Conservation (phyloP, 2,797 vertebrate species). For the Myripristis murdjan region DNA sequence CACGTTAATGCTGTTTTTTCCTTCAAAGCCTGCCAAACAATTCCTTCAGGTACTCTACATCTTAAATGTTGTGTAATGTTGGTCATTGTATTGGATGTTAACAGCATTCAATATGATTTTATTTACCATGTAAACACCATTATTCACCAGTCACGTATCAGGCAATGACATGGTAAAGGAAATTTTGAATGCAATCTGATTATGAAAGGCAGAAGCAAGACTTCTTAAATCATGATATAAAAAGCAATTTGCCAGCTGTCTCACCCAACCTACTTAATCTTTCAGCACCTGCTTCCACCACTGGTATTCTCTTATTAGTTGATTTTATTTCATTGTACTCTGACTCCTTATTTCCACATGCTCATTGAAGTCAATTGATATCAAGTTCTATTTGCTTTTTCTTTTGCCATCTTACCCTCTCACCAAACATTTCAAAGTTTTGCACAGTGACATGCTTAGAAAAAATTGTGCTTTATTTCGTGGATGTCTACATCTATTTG, state of each 20-base stretch:
- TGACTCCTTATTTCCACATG: neutral
- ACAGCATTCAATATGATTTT: neutral
- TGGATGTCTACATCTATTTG: neutral
- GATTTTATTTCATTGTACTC: conserved; percentile 1
- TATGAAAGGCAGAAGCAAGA: neutral
- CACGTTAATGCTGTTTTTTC: conserved; percentile 54
- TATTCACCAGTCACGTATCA: neutral
- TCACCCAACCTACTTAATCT: neutral
- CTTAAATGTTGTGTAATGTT: conserved; percentile 78
- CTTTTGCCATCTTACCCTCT: neutral
- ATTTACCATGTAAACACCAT: neutral
- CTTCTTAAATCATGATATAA: neutral
- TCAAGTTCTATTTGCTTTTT: neutral
- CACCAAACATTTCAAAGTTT: neutral
- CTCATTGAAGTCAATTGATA: neutral
- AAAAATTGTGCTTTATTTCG: neutral
- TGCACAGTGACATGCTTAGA: neutral
- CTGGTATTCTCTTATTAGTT: neutral
- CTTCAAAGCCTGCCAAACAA: conserved; percentile 92
- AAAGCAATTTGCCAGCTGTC: neutral
- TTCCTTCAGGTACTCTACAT: conserved; percentile 90
- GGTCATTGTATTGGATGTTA: neutral
- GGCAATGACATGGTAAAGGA: too few relatives aligned
- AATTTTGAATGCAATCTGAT: neutral
- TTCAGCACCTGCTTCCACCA: conserved; percentile 5